These are phyloP conservation scores for Liposcelis brunnea DNA, from an alignment of 2,888 invertebrate genomes.

Conservation along the genomic window DNA sequence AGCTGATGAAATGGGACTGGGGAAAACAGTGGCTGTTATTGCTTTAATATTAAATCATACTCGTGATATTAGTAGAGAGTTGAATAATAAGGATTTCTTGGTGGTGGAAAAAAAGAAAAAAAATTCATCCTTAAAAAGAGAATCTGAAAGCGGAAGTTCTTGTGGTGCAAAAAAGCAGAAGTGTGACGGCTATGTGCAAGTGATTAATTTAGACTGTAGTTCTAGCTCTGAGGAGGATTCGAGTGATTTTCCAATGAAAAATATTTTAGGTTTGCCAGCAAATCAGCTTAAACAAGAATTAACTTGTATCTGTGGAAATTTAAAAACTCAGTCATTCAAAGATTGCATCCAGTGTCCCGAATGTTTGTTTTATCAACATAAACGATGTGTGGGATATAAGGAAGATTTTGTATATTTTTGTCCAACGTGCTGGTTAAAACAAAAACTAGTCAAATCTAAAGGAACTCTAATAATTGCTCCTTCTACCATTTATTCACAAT, in stretches of 20 bases:
- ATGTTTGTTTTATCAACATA: constrained; percentile 45
- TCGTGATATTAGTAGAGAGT: too few species aligned
- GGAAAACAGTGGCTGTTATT: constrained; percentile 61
- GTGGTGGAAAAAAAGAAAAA: too few species aligned
- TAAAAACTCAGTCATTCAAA: constrained; percentile 15
- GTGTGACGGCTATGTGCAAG: background rate
- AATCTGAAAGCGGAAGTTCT: too few species aligned
- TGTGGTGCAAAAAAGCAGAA: too few species aligned
- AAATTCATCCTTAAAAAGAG: too few species aligned
- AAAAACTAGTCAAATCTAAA: constrained; percentile 33
- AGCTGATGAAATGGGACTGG: constrained; percentile 68
- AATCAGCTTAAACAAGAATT: constrained; percentile 14
- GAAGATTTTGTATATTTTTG: constrained; percentile 34
- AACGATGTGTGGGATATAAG: constrained; percentile 37
- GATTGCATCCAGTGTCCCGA: constrained; percentile 32
- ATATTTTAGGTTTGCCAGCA: too few species aligned
- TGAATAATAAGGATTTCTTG: too few species aligned
- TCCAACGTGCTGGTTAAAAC: constrained; percentile 41
- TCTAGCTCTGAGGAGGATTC: too few species aligned
- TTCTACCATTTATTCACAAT: constrained; percentile 44
- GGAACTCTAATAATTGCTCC: constrained; percentile 61
- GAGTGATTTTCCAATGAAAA: too few species aligned
- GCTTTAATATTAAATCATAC: constrained; percentile 21
- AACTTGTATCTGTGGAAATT: constrained; percentile 29
- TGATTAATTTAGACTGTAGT: background rate